Conservation (phyloP, 2,888 invertebrate genomes). For the Acanthosoma haemorrhoidale region DNA sequence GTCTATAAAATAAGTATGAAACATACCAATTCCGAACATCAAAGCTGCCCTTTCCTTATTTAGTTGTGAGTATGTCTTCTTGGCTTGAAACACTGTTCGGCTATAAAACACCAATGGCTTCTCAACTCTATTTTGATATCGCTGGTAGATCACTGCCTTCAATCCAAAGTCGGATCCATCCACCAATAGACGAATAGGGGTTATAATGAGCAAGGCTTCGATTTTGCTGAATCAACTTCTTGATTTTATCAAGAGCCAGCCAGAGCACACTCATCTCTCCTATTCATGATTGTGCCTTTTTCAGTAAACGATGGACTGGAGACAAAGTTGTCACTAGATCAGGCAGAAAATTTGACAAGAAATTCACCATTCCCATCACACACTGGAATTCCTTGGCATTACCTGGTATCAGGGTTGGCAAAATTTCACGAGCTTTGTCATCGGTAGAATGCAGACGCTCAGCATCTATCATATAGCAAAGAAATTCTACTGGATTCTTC, state of each 20-base stretch:
- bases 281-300: background rate
- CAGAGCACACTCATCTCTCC: background rate
- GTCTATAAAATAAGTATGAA: background rate
- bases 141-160: too few relatives aligned
- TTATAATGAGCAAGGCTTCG: conserved; percentile 22
- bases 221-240: background rate
- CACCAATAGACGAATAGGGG: background rate
- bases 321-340: background rate
- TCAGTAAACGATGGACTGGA: background rate
- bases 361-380: background rate
- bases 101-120: background rate
- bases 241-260: background rate
- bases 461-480: background rate
- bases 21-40: background rate
- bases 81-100: background rate
- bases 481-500: background rate
- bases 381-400: background rate
- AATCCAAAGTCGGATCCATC: conserved; percentile 12
- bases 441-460: background rate
- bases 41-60: background rate
- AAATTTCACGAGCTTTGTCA: background rate
- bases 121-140: background rate
- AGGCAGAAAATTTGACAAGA: background rate
- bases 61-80: background rate
- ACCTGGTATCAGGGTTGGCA: background rate